Evolutionary conservation across 2,797 vertebrate genomes (phyloP).

Genomic region (Champsocephalus esox): DNA sequence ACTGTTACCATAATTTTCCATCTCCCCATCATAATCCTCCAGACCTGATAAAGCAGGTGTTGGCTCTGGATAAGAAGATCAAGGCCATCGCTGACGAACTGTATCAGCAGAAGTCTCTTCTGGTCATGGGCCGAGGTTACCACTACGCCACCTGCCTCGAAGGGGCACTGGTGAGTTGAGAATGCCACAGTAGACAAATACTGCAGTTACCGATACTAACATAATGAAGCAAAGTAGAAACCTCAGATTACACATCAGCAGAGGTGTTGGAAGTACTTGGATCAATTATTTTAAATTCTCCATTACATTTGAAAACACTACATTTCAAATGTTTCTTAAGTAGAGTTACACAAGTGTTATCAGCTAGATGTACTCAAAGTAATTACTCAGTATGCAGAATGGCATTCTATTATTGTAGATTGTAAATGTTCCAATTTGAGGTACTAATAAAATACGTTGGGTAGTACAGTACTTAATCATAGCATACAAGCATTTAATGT

Average conservation of each 20-base stretch:
- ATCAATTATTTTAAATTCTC: too few relatives aligned
- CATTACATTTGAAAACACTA: too few relatives aligned
- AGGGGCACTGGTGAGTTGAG: constrained; percentile 92
- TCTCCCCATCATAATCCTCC: constrained; percentile 3
- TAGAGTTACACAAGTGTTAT: too few relatives aligned
- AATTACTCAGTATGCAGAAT: too few relatives aligned
- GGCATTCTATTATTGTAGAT: too few relatives aligned
- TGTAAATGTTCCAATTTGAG: too few relatives aligned
- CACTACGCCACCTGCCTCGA: constrained; percentile 97
- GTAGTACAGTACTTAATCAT: too few relatives aligned
- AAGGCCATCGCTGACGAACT: constrained; percentile 91
- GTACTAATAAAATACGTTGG: too few relatives aligned
- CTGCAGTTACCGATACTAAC: neutral
- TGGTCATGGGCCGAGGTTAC: constrained; percentile 97
- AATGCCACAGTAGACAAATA: neutral
- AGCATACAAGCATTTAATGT: too few relatives aligned
- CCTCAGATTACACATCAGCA: neutral
- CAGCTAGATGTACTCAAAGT: too few relatives aligned
- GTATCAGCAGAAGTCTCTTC: constrained; percentile 90
- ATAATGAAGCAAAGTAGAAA: neutral
- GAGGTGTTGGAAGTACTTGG: neutral
- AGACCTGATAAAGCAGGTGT: constrained; percentile 94
- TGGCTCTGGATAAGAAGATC: constrained; percentile 91
- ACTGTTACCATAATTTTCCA: neutral
- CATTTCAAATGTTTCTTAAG: too few relatives aligned